Conservation (phyloP, 2,888 invertebrate genomes). For the Phaedon cochleariae region DNA sequence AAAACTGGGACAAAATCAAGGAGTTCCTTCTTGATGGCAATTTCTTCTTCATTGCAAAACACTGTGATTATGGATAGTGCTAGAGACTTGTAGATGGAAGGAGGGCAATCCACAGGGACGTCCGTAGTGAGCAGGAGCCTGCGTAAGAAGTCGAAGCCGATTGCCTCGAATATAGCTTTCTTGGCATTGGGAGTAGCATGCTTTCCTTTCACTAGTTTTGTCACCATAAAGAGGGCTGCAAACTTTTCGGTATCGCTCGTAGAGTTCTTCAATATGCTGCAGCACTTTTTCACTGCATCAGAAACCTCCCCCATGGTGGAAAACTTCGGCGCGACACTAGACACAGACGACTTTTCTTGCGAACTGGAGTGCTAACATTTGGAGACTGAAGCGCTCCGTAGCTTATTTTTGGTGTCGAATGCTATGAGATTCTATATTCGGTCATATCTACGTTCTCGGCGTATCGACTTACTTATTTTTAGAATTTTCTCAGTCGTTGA, state of each 20-base stretch:
- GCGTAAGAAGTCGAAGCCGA: conserved; percentile 87
- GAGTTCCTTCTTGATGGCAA: conserved; percentile 85
- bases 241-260: conserved; percentile 90
- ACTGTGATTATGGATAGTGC: conserved; percentile 87
- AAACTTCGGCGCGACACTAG: background rate
- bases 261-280: conserved; percentile 79
- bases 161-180: conserved; percentile 85
- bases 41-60: conserved; percentile 82
- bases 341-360: conserved; percentile 10
- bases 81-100: conserved; percentile 89
- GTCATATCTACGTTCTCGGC: conserved; percentile 55
- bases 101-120: conserved; percentile 87
- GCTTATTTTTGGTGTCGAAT: conserved; percentile 60
- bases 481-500: conserved; percentile 57
- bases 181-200: conserved; percentile 78
- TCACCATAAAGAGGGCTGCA: conserved; percentile 90
- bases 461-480: conserved; percentile 58
- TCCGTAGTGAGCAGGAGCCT: conserved; percentile 79
- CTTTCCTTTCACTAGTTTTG: conserved; percentile 85
- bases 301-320: conserved; percentile 65
- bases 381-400: conserved; percentile 49
- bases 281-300: conserved; percentile 86
- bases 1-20: conserved; percentile 83
- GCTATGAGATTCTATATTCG: conserved; percentile 60
- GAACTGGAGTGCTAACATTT: conserved; percentile 29